These are phyloP conservation scores for Drosophila ananassae DNA, from an alignment of 1,140 invertebrate genomes.

Conservation along the genomic window DNA sequence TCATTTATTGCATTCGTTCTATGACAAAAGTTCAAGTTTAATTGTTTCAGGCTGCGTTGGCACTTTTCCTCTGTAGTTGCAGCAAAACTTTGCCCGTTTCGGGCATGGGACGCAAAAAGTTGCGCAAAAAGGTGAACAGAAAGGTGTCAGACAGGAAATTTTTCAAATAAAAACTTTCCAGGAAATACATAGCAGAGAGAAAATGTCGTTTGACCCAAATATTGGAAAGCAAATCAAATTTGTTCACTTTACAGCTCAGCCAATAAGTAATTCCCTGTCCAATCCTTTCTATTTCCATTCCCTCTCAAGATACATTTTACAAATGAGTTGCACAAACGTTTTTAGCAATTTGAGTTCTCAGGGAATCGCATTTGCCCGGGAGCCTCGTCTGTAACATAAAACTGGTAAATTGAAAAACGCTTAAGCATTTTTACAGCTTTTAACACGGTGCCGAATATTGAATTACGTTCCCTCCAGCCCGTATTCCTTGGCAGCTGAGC, in stretches of 20 bases:
- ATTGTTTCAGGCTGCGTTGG: conserved; percentile 75
- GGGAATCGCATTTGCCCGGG: conserved; percentile 70
- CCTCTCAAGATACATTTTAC: conserved; percentile 36
- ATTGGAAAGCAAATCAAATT: conserved; percentile 3
- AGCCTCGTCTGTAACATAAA: conserved; percentile 61
- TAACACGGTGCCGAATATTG: conserved; percentile 77
- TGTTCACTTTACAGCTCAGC: conserved; percentile 1
- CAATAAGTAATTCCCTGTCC: background rate
- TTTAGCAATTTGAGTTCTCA: conserved; percentile 67
- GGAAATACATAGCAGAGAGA: conserved; percentile 9
- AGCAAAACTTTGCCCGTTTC: conserved; percentile 49
- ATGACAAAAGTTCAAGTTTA: conserved; percentile 81
- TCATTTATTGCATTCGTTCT: conserved; percentile 47
- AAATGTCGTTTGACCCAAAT: conserved; percentile 7
- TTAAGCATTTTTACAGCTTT: conserved; percentile 82
- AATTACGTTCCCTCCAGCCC: conserved; percentile 58
- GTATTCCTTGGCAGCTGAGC: conserved; percentile 25
- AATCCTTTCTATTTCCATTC: background rate
- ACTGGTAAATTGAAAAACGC: conserved; percentile 80
- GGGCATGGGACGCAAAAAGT: conserved; percentile 19
- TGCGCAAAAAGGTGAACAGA: conserved; percentile 30
- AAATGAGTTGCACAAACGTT: conserved; percentile 64
- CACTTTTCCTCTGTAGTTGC: conserved; percentile 48
- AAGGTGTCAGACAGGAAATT: conserved; percentile 42
- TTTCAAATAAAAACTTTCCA: conserved; percentile 37